phyloP scores from a whole-genome alignment of 2,888 invertebrate species.

The Ochropleura plecta region DNA sequence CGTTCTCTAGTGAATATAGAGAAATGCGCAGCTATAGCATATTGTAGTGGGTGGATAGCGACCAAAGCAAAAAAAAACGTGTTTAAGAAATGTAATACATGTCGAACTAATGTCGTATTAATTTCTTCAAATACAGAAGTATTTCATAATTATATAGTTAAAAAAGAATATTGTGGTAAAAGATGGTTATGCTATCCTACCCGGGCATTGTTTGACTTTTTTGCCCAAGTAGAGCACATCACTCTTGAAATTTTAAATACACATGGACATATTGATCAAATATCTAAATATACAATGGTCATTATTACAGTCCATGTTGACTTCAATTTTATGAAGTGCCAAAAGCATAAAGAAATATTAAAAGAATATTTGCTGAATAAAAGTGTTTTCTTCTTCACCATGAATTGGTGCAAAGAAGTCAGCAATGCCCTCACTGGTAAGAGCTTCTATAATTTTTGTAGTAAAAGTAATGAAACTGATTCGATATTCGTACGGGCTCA shows the following conservation, averaged over 20 bases:
- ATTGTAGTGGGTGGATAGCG: conserved; percentile 16
- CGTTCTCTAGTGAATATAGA: conserved; percentile 9
- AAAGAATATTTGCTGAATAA: background rate
- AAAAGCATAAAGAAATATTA: background rate
- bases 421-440: conserved; percentile 1
- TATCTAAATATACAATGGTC: background rate
- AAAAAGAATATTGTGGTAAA: conserved; percentile 13
- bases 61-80: background rate
- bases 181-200: conserved; percentile 12
- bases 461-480: background rate
- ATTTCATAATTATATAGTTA: background rate
- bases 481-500: background rate
- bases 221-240: conserved; percentile 12
- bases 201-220: conserved; percentile 3
- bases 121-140: background rate
- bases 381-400: background rate
- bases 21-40: conserved; percentile 8
- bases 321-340: background rate
- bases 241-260: background rate
- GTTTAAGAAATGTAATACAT: background rate
- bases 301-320: background rate
- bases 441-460: background rate
- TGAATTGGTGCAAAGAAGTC: conserved; percentile 13
- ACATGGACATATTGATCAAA: background rate
- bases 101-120: background rate